These are phyloP conservation scores for Drosophila subquinaria DNA, from an alignment of 2,888 invertebrate species.

Conservation along the genomic window DNA sequence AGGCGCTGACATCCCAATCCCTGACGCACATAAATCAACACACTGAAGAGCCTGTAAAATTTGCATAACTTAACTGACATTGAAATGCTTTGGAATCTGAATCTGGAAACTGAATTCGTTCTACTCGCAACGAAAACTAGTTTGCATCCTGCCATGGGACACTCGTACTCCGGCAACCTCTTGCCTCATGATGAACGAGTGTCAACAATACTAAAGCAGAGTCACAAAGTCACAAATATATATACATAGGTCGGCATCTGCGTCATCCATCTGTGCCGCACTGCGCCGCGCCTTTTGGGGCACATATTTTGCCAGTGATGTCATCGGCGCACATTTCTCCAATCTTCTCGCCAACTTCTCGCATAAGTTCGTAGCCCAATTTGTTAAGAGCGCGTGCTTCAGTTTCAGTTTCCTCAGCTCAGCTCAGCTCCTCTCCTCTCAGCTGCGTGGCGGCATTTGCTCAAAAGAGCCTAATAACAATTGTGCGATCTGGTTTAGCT, in stretches of 20 bases:
- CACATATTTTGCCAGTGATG: constrained; percentile 75
- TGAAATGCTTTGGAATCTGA: constrained; percentile 38
- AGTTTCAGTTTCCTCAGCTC: constrained; percentile 44
- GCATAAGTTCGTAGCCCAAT: constrained; percentile 77
- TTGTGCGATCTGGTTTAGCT: constrained; percentile 71
- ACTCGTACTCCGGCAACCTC: constrained; percentile 33
- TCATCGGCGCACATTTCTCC: constrained; percentile 66
- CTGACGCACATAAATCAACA: constrained; percentile 69
- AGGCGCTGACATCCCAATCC: constrained; percentile 53
- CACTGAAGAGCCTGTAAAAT: constrained; percentile 63
- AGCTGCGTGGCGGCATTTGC: constrained; percentile 64
- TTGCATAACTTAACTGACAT: constrained; percentile 67
- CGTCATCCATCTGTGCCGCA: constrained; percentile 39
- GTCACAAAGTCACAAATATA: not conserved
- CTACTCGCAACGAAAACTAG: constrained; percentile 68
- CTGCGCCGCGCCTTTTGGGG: constrained; percentile 74
- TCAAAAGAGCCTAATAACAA: constrained; percentile 78
- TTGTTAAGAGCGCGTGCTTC: constrained; percentile 81
- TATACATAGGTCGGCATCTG: constrained; percentile 36
- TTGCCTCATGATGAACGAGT: constrained; percentile 54
- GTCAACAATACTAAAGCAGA: constrained; percentile 33
- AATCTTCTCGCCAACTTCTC: constrained; percentile 34
- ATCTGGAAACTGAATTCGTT: constrained; percentile 64
- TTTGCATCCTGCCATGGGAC: constrained; percentile 68
- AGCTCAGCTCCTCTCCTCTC: constrained; percentile 20